Base-by-base conservation (phyloP, 2,888 invertebrate genomes). In the Philhelius pedissequus region DNA sequence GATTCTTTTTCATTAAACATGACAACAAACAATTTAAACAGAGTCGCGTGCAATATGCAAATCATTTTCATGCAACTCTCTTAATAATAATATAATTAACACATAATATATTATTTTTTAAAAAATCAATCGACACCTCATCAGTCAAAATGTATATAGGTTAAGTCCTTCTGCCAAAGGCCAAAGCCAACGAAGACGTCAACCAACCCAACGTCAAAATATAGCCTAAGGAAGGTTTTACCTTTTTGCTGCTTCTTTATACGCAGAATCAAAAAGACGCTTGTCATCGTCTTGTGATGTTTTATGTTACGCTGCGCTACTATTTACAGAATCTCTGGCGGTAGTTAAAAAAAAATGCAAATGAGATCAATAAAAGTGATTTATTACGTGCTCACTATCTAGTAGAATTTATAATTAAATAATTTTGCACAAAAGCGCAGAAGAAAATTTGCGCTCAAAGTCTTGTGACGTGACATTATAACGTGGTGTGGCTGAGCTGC, bases 401-500 rank as follows among this genome's bases (percentile, higher is more conserved):
- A 64, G 86, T 43, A 64, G 86, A 80, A 86, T 86, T 81, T 77
- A 86, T 86, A 86, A 86, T 86, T 81, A 81, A 86, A 86, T 86
- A 81, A 86, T 77, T 56, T 81, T 81, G 43, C 73, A 76, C 71
- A 75, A 71, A 75, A 64, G 70, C 75, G 54, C 22, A 20, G 54
- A 18, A 70, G 70, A 66, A 64, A 66, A 77, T 58, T 38, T 30
- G 52, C 45, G 7, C 35, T 45, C 58, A 25, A 71, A 35, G 43
- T 52, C 69, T 45, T 40, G 71, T 62, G 69, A 48, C 60, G 3
- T 9, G n/a, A n/a, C n/a, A n/a, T n/a, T n/a, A n/a, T 35, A 9
- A 48, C 3, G 22, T 56, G 38, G 48, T 71, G 62, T n/a, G n/a
- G n/a, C n/a, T n/a, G n/a, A n/a, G 66, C 43, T 66, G 56, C 56